Conservation (phyloP, 2,797 vertebrate species). For the Leptodactylus fallax region DNA sequence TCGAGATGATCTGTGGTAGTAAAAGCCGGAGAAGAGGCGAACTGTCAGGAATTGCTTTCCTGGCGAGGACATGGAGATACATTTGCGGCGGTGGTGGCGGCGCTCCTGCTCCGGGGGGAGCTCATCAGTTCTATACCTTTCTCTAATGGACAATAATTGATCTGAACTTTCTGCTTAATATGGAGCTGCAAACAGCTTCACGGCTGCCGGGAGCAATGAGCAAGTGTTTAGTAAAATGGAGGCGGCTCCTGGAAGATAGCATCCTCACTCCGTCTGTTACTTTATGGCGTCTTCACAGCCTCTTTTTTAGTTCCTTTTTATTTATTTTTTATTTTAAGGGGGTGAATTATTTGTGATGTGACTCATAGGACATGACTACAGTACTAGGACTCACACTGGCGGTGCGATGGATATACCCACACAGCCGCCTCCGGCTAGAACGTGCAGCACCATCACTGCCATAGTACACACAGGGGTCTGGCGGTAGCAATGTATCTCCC, state of each 20-base stretch:
- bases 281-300: neutral
- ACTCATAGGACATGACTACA: constrained; percentile 40
- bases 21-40: constrained; percentile 81
- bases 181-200: constrained; percentile 80
- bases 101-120: constrained; percentile 79
- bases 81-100: constrained; percentile 71
- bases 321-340: neutral
- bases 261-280: constrained; percentile 25
- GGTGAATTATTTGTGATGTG: constrained; percentile 11
- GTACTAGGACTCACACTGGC: neutral
- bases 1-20: constrained; percentile 78
- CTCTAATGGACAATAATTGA: constrained; percentile 87
- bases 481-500: too few relatives aligned
- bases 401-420: neutral
- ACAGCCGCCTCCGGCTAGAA: neutral
- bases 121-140: constrained; percentile 85
- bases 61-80: constrained; percentile 81
- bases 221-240: constrained; percentile 78
- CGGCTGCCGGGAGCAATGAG: constrained; percentile 72
- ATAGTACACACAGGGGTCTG: too few relatives aligned
- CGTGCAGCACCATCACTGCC: too few relatives aligned
- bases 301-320: neutral
- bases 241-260: constrained; percentile 75
- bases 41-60: constrained; percentile 78
- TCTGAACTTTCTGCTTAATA: constrained; percentile 84